Base-by-base conservation (phyloP, 2,113 vertebrate species). In the Anolis carolinensis region DNA sequence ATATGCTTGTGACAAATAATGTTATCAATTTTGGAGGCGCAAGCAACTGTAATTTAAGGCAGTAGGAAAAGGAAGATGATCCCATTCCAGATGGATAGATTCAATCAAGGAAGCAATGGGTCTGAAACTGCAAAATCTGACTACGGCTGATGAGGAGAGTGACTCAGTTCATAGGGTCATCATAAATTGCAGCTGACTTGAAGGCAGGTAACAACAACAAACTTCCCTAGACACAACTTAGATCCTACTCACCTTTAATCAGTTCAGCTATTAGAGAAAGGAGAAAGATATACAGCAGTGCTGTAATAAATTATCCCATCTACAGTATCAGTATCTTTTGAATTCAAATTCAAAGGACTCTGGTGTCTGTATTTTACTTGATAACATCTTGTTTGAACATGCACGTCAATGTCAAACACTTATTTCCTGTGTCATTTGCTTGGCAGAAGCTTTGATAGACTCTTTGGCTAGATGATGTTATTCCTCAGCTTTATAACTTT, bases 311-410 rank as follows among this genome's bases (percentile, higher is more conserved):
- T 13, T 1, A 23, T 11, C 50, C 65, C 6, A 18, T 34, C 13
- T 85, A 7, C 23, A 59, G 74, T 25, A n/a, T 71, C 32, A 2
- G 16, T 65, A 32, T 14, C 59, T 84, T 59, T 44, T 83, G 52
- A 59, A 70, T 11, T 73, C 55, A 75, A 11, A 55, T 78, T 71
- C 48, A 36, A 59, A 85, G 34, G 75, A n/a, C 27, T 79, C 23
- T 71, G 25, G 25, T 16, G n/a, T 79, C 75, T 85, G 16, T 5
- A 32, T 71, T 39, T 79, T 79, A 13, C 71, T 59, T 85, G 62
- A 79, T 72, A 71, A n/a, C 27, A 62, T 71, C n/a, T 72, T 70
- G 75, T 59, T 70, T 70, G 84, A 85, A 85, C 74, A 62, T 39
- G 67, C 75, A 44, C 3, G 14, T 62, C 67, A 71, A 14, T 62